A percentile compares a stretch with the other conserved stretches of the same genome.
phyloP scores from a whole-genome alignment of 1,140 invertebrate species.

The Drosophila ananassae region DNA sequence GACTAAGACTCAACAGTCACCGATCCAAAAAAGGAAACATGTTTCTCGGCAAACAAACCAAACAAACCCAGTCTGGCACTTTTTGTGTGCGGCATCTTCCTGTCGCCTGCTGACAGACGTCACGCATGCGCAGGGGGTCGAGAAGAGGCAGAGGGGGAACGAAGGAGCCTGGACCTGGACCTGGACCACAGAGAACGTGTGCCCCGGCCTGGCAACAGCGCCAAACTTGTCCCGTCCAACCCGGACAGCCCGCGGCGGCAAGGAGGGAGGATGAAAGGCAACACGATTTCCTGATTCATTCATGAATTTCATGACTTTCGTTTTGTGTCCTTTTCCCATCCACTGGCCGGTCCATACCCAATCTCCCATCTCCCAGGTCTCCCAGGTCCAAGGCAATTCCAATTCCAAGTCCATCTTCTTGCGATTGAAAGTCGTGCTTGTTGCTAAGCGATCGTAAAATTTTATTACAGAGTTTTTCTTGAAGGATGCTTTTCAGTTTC shows the following conservation, averaged over 20 bases:
- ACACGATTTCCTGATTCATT: slow-evolving; percentile 77
- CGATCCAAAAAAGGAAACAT: slow-evolving; percentile 70
- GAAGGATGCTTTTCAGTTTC: slow-evolving; percentile 28
- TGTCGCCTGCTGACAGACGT: slow-evolving; percentile 58
- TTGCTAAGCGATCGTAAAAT: slow-evolving; percentile 71
- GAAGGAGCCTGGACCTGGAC: background rate
- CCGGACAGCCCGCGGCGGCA: slow-evolving; percentile 15
- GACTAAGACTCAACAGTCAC: slow-evolving; percentile 34
- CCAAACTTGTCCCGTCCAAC: slow-evolving; percentile 24
- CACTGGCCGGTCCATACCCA: background rate
- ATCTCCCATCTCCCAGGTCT: background rate
- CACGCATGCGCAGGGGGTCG: slow-evolving; percentile 58
- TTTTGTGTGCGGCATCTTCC: slow-evolving; percentile 54
- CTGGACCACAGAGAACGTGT: slow-evolving; percentile 49
- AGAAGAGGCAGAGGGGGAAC: background rate
- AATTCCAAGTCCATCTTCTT: slow-evolving; percentile 18
- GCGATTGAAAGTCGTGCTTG: slow-evolving; percentile 42
- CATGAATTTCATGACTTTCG: slow-evolving; percentile 77
- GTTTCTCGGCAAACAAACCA: slow-evolving; percentile 58
- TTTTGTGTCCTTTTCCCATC: slow-evolving; percentile 56
- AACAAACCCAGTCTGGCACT: slow-evolving; percentile 28
- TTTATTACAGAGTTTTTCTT: slow-evolving; percentile 64
- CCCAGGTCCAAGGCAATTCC: background rate
- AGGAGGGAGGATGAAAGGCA: slow-evolving; percentile 45
- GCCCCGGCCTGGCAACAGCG: slow-evolving; percentile 50